Evolutionary conservation across 2,888 invertebrate species (phyloP).

Genomic region (Frankliniella intonsa): DNA sequence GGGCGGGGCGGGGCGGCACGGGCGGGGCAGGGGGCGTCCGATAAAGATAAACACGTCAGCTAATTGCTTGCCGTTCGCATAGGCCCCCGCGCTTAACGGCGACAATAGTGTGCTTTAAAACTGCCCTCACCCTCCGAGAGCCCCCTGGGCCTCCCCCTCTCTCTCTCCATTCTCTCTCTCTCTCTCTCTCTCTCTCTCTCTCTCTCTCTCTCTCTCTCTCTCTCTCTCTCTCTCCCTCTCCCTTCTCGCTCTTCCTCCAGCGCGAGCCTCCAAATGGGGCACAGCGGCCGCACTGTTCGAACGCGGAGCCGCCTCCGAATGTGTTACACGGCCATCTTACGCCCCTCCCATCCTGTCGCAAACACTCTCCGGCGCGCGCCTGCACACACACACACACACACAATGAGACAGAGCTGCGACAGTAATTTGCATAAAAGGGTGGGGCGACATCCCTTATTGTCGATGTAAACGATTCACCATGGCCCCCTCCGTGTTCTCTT

Average conservation of each 20-base stretch:
- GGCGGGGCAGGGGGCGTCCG: too few relatives aligned
- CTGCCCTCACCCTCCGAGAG: too few relatives aligned
- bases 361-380: neutral
- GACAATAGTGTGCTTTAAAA: too few relatives aligned
- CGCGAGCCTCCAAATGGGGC: too few relatives aligned
- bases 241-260: too few relatives aligned
- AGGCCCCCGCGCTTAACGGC: too few relatives aligned
- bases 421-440: slow-evolving; percentile 22
- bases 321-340: neutral
- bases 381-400: neutral
- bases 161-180: neutral
- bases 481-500: neutral
- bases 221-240: neutral
- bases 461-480: slow-evolving; percentile 21
- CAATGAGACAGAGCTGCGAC: slow-evolving; percentile 13
- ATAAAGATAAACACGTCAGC: too few relatives aligned
- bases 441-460: slow-evolving; percentile 22
- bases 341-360: neutral
- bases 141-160: neutral
- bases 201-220: neutral
- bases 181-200: neutral
- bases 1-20: too few relatives aligned
- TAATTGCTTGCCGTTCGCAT: too few relatives aligned
- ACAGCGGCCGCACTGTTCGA: too few relatives aligned
- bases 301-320: neutral